phyloP scores from a whole-genome alignment of 2,797 vertebrate species.

The Clamator glandarius region DNA sequence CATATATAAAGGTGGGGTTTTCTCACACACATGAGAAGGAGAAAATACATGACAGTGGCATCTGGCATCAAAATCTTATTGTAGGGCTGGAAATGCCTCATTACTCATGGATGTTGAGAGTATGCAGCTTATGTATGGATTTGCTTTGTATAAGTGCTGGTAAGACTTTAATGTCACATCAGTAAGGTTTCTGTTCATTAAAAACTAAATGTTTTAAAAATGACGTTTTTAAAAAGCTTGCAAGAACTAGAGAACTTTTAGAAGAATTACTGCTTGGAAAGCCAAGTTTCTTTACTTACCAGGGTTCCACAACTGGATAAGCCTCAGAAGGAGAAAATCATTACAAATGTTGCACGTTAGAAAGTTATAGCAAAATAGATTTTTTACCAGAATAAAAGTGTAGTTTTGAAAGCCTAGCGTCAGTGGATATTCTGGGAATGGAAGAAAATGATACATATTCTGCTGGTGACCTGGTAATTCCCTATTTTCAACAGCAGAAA shows the following conservation, averaged over 20 bases:
- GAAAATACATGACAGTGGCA: conserved; percentile 28
- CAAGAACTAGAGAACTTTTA: neutral
- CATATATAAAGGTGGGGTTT: conserved; percentile 54
- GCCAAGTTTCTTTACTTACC: neutral
- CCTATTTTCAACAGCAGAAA: neutral
- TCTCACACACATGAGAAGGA: conserved; percentile 46
- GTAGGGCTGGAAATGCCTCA: neutral
- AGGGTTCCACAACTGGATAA: neutral
- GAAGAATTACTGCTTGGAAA: neutral
- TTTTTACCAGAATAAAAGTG: neutral
- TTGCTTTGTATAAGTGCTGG: neutral
- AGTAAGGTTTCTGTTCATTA: neutral
- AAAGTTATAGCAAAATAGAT: neutral
- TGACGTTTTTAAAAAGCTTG: neutral
- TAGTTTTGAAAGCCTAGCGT: neutral
- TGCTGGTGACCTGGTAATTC: neutral
- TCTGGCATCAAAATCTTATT: conserved; percentile 21
- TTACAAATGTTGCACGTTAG: neutral
- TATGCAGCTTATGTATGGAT: neutral
- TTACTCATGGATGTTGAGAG: conserved; percentile 19
- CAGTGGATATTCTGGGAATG: neutral
- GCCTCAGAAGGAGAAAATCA: neutral
- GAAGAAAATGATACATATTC: neutral
- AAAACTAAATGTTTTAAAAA: neutral
- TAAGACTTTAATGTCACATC: neutral